Evolutionary conservation across 2,888 invertebrate species (phyloP).

Genomic region (Congeria kusceri): DNA sequence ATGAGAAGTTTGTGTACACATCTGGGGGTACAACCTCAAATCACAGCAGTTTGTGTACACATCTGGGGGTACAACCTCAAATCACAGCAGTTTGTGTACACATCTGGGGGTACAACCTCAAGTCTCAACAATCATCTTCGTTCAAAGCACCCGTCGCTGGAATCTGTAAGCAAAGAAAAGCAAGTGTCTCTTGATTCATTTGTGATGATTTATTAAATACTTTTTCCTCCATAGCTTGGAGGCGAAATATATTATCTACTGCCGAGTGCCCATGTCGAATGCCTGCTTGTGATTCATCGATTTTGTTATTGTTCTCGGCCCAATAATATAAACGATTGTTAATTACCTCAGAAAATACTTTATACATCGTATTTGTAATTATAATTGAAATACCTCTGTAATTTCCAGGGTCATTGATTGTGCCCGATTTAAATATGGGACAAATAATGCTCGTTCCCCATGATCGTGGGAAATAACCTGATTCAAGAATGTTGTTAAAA

Average conservation of each 20-base stretch:
- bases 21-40: too few relatives aligned
- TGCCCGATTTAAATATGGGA: constrained; percentile 42
- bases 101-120: too few relatives aligned
- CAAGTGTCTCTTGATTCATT: too few relatives aligned
- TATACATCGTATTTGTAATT: constrained; percentile 47
- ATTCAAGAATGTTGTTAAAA: constrained; percentile 43
- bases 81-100: too few relatives aligned
- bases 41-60: too few relatives aligned
- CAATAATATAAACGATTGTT: constrained; percentile 40
- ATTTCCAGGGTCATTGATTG: constrained; percentile 38
- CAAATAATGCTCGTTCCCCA: constrained; percentile 34
- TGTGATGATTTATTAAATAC: too few relatives aligned
- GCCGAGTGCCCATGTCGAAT: constrained; percentile 28
- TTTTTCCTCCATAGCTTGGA: constrained; percentile 32
- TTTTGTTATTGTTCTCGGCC: constrained; percentile 28
- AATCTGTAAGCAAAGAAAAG: too few relatives aligned
- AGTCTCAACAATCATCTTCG: too few relatives aligned
- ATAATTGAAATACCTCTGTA: constrained; percentile 50
- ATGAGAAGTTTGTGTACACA: too few relatives aligned
- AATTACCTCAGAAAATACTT: constrained; percentile 47
- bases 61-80: too few relatives aligned
- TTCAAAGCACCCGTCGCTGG: too few relatives aligned
- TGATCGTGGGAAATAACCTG: constrained; percentile 34
- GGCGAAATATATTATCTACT: constrained; percentile 37
- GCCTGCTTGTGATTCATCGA: constrained; percentile 45